Evolutionary conservation across 2,113 vertebrate species (phyloP).

Genomic region (Narcine bancroftii): DNA sequence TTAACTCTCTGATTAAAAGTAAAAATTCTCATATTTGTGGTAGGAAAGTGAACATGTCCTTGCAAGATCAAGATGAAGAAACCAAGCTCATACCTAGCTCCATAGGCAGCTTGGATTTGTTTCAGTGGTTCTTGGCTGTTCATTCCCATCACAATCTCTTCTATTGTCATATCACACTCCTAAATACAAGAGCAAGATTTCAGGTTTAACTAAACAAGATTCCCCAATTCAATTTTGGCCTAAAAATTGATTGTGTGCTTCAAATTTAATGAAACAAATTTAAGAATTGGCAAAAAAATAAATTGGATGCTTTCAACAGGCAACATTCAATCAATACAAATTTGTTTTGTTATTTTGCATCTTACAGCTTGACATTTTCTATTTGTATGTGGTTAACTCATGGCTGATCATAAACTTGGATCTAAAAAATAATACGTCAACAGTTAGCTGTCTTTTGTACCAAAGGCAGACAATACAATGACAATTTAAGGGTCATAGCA

Average conservation of each 20-base stretch:
- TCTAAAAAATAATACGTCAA: not conserved
- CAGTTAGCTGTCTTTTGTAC: not conserved
- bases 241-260: not conserved
- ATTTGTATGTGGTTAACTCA: not conserved
- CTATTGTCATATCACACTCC: slow-evolving; percentile 48
- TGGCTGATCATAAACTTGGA: not conserved
- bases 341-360: too few relatives aligned
- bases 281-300: not conserved
- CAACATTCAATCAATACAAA: not conserved
- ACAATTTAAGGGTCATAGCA: not conserved
- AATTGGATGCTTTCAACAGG: not conserved
- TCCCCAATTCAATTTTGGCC: not conserved
- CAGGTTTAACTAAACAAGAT: not conserved
- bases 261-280: not conserved
- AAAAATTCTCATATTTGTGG: not conserved
- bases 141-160: slow-evolving; percentile 63
- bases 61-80: not conserved
- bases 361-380: not conserved
- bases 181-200: slow-evolving; percentile 43
- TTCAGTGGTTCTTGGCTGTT: slow-evolving; percentile 49
- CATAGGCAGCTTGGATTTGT: slow-evolving; percentile 67
- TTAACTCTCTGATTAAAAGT: not conserved
- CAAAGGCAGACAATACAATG: not conserved
- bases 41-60: not conserved
- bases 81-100: slow-evolving; percentile 61